A percentile compares a stretch with the other conserved stretches of the same genome.
Evolutionary conservation across 2,888 invertebrate species (phyloP).

Genomic region (Mimas tiliae): DNA sequence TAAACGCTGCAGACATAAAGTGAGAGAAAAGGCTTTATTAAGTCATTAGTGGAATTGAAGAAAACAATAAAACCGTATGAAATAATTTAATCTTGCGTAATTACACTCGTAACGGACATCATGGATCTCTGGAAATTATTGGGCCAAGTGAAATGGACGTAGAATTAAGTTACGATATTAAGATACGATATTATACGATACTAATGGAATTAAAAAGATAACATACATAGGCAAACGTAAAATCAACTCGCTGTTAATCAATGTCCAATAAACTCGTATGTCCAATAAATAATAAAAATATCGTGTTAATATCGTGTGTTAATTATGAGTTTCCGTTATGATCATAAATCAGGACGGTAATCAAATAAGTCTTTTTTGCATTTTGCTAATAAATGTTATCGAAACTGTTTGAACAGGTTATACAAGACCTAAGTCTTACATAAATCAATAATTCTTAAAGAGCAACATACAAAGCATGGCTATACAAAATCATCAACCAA

Average conservation of each 20-base stretch:
- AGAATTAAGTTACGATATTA: slow-evolving; percentile 1
- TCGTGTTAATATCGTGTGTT: background rate
- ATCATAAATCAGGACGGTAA: background rate
- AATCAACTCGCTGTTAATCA: background rate
- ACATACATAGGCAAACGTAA: background rate
- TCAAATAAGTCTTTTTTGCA: background rate
- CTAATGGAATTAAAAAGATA: background rate
- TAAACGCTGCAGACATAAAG: slow-evolving; percentile 31
- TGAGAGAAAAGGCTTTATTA: slow-evolving; percentile 36
- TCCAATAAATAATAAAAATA: too few relatives aligned
- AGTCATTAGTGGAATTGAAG: slow-evolving; percentile 20
- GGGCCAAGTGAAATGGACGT: slow-evolving; percentile 8
- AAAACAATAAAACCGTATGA: slow-evolving; percentile 12
- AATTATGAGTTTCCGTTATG: background rate
- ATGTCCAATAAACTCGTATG: background rate
- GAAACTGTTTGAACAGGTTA: background rate
- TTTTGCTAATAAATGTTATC: background rate
- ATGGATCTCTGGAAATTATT: slow-evolving; percentile 3
- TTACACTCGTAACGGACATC: slow-evolving; percentile 14
- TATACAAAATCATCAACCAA: background rate
- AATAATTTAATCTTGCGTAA: slow-evolving; percentile 18
- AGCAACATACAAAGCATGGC: background rate
- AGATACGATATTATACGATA: background rate
- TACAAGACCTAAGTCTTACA: background rate
- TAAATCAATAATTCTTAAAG: background rate